These are phyloP conservation scores for Ectemnius cavifrons DNA, from an alignment of 2,888 invertebrate species.

Conservation along the genomic window DNA sequence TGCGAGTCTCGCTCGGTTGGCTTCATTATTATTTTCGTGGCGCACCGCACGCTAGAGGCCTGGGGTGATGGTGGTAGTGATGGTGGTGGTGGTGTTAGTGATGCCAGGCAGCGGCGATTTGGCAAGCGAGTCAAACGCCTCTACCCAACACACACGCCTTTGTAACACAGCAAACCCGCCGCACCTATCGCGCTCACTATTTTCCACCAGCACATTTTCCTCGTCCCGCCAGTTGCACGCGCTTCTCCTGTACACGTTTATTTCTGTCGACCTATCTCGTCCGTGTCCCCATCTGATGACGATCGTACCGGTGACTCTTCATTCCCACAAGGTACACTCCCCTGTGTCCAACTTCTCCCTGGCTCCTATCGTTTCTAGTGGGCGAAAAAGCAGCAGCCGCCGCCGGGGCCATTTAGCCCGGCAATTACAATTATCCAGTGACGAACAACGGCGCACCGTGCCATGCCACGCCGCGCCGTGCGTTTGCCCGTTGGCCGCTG, in stretches of 20 bases:
- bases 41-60: neutral
- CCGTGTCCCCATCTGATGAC: neutral
- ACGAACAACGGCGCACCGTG: neutral
- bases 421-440: constrained; percentile 7
- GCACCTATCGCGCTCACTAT: neutral
- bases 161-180: neutral
- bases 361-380: neutral
- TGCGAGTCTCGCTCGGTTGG: constrained; percentile 2
- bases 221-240: no score
- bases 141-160: neutral
- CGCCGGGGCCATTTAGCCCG: neutral
- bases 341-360: neutral
- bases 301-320: no score
- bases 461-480: neutral
- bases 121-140: neutral
- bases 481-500: constrained; percentile 3
- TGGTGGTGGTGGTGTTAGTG: no score
- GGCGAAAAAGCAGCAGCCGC: neutral
- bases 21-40: constrained; percentile 2
- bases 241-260: no score
- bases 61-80: neutral
- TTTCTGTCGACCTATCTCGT: neutral
- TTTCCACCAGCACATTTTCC: neutral
- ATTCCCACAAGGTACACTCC: neutral
- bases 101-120: neutral